Evolutionary conservation across 1,140 invertebrate genomes (phyloP).

Genomic region (Leucophenga varia): DNA sequence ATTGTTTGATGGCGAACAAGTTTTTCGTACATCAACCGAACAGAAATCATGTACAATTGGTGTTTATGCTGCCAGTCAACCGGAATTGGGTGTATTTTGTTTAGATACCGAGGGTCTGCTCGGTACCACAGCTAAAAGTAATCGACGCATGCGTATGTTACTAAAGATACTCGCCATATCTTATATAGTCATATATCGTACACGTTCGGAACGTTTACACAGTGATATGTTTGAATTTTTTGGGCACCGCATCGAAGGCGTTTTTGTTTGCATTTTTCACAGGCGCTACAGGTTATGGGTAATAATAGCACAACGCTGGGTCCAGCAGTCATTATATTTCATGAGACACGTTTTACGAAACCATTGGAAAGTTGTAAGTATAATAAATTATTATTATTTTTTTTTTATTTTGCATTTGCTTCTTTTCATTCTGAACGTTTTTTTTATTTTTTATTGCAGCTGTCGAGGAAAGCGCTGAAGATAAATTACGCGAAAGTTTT

Average conservation of each 20-base stretch:
- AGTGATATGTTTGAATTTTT: constrained; percentile 79
- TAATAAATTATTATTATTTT: too few relatives aligned
- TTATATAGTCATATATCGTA: constrained; percentile 80
- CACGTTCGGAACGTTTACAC: constrained; percentile 74
- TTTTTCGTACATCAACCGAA: constrained; percentile 73
- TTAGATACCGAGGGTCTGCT: constrained; percentile 76
- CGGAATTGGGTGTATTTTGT: constrained; percentile 66
- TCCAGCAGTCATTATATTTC: constrained; percentile 77
- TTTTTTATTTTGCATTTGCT: background rate
- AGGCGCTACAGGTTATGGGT: constrained; percentile 63
- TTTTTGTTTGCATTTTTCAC: constrained; percentile 75
- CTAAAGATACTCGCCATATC: constrained; percentile 79
- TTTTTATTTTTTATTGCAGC: constrained; percentile 44
- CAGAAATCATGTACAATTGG: constrained; percentile 78
- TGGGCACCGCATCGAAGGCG: constrained; percentile 75
- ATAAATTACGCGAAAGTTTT: constrained; percentile 67
- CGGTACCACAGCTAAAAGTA: constrained; percentile 67
- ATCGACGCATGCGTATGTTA: constrained; percentile 72
- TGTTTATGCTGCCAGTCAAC: constrained; percentile 78
- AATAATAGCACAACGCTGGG: constrained; percentile 63
- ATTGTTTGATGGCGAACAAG: constrained; percentile 75
- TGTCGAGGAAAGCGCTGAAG: constrained; percentile 66
- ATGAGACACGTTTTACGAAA: constrained; percentile 75
- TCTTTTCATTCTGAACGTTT: too few relatives aligned
- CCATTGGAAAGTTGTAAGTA: constrained; percentile 38